Percentiles rank a stretch among this genome's conserved stretches.
These are phyloP conservation scores for Euura lappo DNA, from an alignment of 1,140 invertebrate genomes.

Conservation along the genomic window DNA sequence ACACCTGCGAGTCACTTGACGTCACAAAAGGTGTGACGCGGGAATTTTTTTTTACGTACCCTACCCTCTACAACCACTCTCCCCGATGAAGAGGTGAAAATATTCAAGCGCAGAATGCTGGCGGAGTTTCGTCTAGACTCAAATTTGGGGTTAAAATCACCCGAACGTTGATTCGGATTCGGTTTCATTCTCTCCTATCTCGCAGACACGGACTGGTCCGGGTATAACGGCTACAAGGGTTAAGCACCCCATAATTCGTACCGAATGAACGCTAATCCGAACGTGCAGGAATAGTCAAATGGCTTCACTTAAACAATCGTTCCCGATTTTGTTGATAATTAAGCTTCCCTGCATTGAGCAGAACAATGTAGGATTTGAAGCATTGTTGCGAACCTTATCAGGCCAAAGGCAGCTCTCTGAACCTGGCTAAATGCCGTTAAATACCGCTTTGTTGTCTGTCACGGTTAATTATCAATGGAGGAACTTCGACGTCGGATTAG, in stretches of 20 bases:
- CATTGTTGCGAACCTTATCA: constrained; percentile 55
- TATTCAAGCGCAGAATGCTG: no score
- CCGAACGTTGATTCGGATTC: background rate
- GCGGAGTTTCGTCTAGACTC: no score
- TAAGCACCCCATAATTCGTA: background rate
- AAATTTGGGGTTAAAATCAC: background rate
- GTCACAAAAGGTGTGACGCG: no score
- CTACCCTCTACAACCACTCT: no score
- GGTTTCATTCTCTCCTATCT: background rate
- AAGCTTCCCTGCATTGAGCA: constrained; percentile 44
- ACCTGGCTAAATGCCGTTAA: constrained; percentile 49
- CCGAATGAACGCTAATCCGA: background rate
- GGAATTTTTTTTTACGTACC: no score
- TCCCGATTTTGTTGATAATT: constrained; percentile 49
- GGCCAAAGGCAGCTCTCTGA: constrained; percentile 35
- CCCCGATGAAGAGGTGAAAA: no score
- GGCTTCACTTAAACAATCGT: constrained; percentile 40
- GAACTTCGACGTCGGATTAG: background rate
- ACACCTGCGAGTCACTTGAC: no score
- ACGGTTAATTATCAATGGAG: constrained; percentile 48
- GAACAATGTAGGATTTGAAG: constrained; percentile 53
- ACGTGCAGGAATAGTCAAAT: constrained; percentile 26
- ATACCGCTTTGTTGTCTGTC: constrained; percentile 51
- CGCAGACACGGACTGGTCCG: background rate
- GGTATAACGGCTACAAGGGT: background rate